phyloP scores from a whole-genome alignment of 2,113 vertebrate genomes.

The Halichoeres trimaculatus region DNA sequence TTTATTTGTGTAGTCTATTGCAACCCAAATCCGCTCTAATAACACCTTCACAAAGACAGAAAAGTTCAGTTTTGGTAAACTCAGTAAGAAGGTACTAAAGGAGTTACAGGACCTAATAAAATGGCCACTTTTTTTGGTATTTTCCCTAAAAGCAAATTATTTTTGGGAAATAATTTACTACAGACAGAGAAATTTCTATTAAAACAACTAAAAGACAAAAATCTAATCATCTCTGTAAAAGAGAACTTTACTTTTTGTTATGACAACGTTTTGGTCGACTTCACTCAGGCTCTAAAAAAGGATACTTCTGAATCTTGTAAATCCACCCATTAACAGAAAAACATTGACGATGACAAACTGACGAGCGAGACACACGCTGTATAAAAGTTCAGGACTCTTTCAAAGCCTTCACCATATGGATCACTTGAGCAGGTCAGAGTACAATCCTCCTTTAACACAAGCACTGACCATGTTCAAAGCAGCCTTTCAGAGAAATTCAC shows the following conservation, averaged over 20 bases:
- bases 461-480: conserved; percentile 62
- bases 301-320: not conserved
- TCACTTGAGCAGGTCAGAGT: conserved; percentile 28
- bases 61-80: not conserved
- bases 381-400: conserved; percentile 2
- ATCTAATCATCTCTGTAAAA: not conserved
- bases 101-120: too few relatives aligned
- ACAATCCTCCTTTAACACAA: conserved; percentile 57
- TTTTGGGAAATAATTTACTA: too few relatives aligned
- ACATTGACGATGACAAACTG: not conserved
- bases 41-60: not conserved
- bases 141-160: too few relatives aligned
- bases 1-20: not conserved
- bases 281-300: not conserved
- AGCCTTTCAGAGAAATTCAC: conserved; percentile 66
- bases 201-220: too few relatives aligned
- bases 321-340: not conserved
- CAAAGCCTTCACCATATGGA: conserved; percentile 1
- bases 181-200: too few relatives aligned
- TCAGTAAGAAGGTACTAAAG: not conserved
- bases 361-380: not conserved
- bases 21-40: not conserved
- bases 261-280: too few relatives aligned
- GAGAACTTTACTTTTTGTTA: too few relatives aligned
- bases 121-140: too few relatives aligned